A percentile compares a stretch with the other conserved stretches of the same genome.
Conservation (phyloP, 2,888 invertebrate genomes). For the Trilocha varians region DNA sequence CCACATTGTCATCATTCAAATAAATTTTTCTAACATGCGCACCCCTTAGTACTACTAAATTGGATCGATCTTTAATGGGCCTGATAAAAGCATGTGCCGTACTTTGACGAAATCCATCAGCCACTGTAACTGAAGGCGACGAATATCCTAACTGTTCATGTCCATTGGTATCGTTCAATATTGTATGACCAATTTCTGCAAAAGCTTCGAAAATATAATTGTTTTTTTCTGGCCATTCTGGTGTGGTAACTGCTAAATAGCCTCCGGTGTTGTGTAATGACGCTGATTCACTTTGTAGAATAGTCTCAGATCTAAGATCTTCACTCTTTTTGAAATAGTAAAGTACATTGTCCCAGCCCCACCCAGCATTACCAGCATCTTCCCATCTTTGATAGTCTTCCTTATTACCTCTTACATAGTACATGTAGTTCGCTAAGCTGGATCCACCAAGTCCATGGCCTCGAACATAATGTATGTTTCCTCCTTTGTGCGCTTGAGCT, state of each 20-base stretch:
- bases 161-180: constrained; percentile 27
- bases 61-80: constrained; percentile 19
- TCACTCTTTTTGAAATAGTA: constrained; percentile 15
- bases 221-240: constrained; percentile 28
- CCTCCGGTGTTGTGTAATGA: constrained; percentile 30
- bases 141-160: constrained; percentile 24
- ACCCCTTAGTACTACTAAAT: constrained; percentile 27
- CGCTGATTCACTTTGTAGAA: constrained; percentile 30
- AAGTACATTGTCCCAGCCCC: constrained; percentile 31
- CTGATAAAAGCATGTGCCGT: no score
- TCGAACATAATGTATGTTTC: constrained; percentile 53
- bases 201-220: constrained; percentile 33
- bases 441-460: constrained; percentile 78
- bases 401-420: constrained; percentile 75
- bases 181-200: constrained; percentile 23
- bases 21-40: constrained; percentile 26
- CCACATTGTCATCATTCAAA: constrained; percentile 18
- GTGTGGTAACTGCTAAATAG: constrained; percentile 27
- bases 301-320: constrained; percentile 15
- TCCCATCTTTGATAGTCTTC: constrained; percentile 78
- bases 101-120: constrained; percentile 23
- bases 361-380: constrained; percentile 65
- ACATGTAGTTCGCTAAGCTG: constrained; percentile 76
- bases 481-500: constrained; percentile 19
- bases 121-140: constrained; percentile 18